Base-by-base conservation (phyloP, 2,888 invertebrate genomes). In the Ryuthela nishihirai region DNA sequence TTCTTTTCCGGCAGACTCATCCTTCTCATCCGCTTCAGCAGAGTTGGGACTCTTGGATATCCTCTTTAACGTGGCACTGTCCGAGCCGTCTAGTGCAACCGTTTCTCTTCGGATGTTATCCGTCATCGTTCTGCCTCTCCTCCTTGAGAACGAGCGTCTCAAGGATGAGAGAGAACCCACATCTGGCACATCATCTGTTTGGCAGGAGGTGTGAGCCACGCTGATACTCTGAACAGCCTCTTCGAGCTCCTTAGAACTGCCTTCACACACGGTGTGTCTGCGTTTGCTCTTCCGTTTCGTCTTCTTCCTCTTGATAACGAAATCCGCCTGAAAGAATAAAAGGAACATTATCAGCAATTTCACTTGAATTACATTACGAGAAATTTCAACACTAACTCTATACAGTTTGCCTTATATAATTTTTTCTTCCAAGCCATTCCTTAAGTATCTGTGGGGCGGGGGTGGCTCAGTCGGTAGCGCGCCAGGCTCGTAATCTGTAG, bases 241-340 rank as follows among this genome's bases (percentile, higher is more conserved):
- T 15, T 58, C 59, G 4, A 53, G 40, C 6, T 62, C 49, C 1
- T 63, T 26, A 42, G 36, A 62, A 70, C 87, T 58, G 3, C 68
- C 89, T 75, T 90, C 89, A 70, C 89, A 88, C 73, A 92, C 85
- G 71, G 91, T 92, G 77, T 91, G 92, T 74, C 91, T 64, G 15
- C 71, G 62, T 50, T 67, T 64, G 24, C 61, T 48, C 29, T 60
- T 48, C 42, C 66, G 67, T 45, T 67, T 64, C 35, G 25, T 59
- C 50, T 50, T 64, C 44, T 64, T 65, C 12, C 63, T 46, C 42
- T 64, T 62, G 18, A 62, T 63, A 4, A 60, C 26, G 48, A 65
- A 66, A 38, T 65, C 65, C 9, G 44, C 50, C 65, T 66, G 20
- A 4, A 39, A 52, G 34, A 38, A 35, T 39, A 21, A 52, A 38